phyloP scores from a whole-genome alignment of 2,797 vertebrate genomes.

The Pangasius larnaudii region DNA sequence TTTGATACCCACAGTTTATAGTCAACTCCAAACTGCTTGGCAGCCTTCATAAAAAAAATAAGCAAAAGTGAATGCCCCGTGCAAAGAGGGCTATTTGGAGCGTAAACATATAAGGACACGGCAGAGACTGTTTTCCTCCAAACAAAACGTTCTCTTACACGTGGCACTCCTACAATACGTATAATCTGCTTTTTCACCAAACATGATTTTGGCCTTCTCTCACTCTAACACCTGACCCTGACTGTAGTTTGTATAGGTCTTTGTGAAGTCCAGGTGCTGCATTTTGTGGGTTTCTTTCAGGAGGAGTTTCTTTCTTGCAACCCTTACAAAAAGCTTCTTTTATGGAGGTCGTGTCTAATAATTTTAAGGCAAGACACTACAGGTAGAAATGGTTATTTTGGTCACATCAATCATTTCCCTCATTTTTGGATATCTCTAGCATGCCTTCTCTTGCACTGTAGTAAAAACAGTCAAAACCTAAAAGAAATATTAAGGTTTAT shows the following conservation, averaged over 20 bases:
- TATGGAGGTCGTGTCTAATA: background rate
- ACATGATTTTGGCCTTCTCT: background rate
- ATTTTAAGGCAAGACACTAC: slow-evolving; percentile 14
- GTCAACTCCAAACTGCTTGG: background rate
- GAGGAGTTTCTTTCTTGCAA: background rate
- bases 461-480: background rate
- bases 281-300: slow-evolving; percentile 20
- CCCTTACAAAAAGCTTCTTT: slow-evolving; percentile 13
- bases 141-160: background rate
- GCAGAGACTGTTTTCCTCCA: background rate
- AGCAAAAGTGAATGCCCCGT: background rate
- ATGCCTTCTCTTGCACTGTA: background rate
- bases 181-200: background rate
- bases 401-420: slow-evolving; percentile 7
- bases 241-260: background rate
- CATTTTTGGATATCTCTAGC: background rate
- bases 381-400: slow-evolving; percentile 14
- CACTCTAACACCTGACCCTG: background rate
- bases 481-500: background rate
- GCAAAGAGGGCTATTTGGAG: background rate
- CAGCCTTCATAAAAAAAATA: background rate
- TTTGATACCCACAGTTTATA: background rate
- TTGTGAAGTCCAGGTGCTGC: slow-evolving; percentile 23
- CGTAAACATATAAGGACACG: background rate
- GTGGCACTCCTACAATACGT: background rate